Evolutionary conservation across 2,797 vertebrate genomes (phyloP), one percentile per base, ranked within the genome.

Genomic region (Manis javanica): DNA sequence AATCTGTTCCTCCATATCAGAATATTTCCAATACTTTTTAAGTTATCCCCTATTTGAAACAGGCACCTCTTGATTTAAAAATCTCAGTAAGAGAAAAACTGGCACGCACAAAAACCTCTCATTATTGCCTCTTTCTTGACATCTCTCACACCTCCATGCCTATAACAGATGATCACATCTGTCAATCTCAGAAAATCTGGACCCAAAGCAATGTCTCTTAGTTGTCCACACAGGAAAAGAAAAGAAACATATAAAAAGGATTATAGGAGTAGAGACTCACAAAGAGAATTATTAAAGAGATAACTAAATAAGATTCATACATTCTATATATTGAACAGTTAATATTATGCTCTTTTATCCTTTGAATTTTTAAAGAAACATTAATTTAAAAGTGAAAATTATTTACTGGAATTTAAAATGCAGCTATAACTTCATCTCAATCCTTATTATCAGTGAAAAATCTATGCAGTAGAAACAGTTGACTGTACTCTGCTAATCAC

Each of bases 201-300:
- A 98, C 98, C 46, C 97, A 98, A 98, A 97, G 93, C 39, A 94
- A 97, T 97, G 89, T 96, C 97, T 92, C 93, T 95, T 97, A 89
- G 96, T 97, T 98, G 97, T 97, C 97, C 96, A 98, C 39, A 98
- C 92, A 96, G 89, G 46, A 46, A 46, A 97, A 98, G 59, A n/a
- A 61, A 42, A 72, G 3, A 98, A 61, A 96, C 94, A 71, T 59
- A 95, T 83, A 98, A 96, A 98, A 98, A 97, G 93, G 97, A 96
- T 98, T 97, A 98, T 75, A 98, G 95, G 97, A 98, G 97, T 98
- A 98, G 96, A 97, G 95, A 94, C 98, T 97, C 97, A 96, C 94
- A 98, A 98, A 34, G 59, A 96, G 83, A 97, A 97, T 96, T 96
- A 98, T 96, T 97, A 98, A 94, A 55, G 53, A 97, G 83, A 86